Percentiles rank a stretch among this genome's conserved stretches.
phyloP scores from a whole-genome alignment of 2,113 vertebrate species.

The Gymnorhina tibicen region DNA sequence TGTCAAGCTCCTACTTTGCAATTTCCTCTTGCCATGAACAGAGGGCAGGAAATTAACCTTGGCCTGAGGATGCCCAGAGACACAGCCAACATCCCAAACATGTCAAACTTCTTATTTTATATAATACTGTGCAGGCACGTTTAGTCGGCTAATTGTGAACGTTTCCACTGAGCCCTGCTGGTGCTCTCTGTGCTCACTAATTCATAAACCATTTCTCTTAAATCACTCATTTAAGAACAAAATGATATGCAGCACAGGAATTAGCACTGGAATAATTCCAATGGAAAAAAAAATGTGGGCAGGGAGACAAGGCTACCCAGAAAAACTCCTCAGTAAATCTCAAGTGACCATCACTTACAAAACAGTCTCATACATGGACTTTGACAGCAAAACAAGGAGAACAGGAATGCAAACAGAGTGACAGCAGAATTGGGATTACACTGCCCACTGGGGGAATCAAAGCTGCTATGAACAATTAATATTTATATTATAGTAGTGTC shows the following conservation, averaged over 20 bases:
- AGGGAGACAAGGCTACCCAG: background rate
- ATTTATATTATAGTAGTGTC: background rate
- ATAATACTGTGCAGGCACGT: background rate
- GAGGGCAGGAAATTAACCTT: conserved; percentile 38
- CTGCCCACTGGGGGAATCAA: background rate
- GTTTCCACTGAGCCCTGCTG: background rate
- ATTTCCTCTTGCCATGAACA: conserved; percentile 5
- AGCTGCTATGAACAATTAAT: conserved; percentile 14
- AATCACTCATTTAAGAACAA: background rate
- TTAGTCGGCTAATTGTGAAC: background rate
- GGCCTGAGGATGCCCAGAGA: background rate
- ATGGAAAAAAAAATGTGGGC: background rate
- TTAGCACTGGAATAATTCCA: background rate
- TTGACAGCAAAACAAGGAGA: background rate
- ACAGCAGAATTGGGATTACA: background rate
- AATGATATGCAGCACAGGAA: background rate
- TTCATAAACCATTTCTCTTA: background rate
- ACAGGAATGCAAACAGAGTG: background rate
- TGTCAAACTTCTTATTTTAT: background rate
- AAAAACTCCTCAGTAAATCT: background rate
- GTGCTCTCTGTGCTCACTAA: background rate
- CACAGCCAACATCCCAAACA: background rate
- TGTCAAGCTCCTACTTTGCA: background rate
- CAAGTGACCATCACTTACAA: background rate
- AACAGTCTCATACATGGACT: background rate